Percentiles rank a stretch among this genome's conserved stretches.
phyloP scores from a whole-genome alignment of 2,888 invertebrate genomes.

The Scrobipalpa atriplicella region DNA sequence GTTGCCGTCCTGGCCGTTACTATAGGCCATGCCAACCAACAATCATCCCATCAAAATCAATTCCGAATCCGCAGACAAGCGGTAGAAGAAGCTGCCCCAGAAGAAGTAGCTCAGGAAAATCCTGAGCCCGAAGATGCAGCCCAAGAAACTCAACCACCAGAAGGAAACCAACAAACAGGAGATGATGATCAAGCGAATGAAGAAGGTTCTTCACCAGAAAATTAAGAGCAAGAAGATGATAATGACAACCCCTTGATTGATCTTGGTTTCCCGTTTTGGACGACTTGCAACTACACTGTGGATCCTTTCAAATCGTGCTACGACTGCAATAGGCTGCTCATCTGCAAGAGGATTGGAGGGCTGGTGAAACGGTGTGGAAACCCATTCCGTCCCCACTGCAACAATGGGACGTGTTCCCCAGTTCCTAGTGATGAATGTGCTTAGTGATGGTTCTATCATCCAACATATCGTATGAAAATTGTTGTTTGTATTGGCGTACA shows the following conservation, averaged over 20 bases:
- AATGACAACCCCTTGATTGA: background rate
- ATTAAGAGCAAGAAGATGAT: background rate
- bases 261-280: slow-evolving; percentile 39
- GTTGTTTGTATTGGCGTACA: no score
- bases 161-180: background rate
- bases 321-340: slow-evolving; percentile 55
- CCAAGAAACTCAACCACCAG: background rate
- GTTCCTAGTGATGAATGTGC: slow-evolving; percentile 51
- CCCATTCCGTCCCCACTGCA: slow-evolving; percentile 55
- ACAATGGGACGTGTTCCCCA: slow-evolving; percentile 57
- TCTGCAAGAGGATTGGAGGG: slow-evolving; percentile 60
- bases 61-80: slow-evolving; percentile 40
- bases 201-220: background rate
- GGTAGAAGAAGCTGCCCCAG: background rate
- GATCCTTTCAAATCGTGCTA: slow-evolving; percentile 49
- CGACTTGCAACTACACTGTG: slow-evolving; percentile 47
- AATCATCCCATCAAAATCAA: slow-evolving; percentile 38
- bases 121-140: slow-evolving; percentile 12
- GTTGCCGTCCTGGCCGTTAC: slow-evolving; percentile 35
- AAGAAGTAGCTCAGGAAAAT: slow-evolving; percentile 14
- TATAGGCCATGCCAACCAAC: slow-evolving; percentile 37
- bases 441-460: slow-evolving; percentile 20
- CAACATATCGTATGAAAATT: no score
- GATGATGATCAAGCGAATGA: background rate
- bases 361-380: slow-evolving; percentile 49